Base-by-base conservation (phyloP, 2,888 invertebrate species). In the Pecten maximus region DNA sequence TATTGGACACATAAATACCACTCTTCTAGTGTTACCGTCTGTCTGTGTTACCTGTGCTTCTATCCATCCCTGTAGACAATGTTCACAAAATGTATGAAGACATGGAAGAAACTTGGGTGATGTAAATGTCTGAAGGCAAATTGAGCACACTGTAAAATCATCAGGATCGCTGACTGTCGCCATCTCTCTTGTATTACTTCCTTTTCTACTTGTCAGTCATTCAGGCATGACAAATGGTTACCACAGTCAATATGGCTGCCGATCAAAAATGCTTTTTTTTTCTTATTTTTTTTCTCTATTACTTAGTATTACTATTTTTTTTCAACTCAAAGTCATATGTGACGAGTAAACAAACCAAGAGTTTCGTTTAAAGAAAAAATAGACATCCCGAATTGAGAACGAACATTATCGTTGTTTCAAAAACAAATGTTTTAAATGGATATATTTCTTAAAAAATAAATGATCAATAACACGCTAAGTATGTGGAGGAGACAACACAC, bases 21-120 rank as follows among this genome's bases (percentile, higher is more conserved):
- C 35, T 6, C 35, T 28, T 74, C 15, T 6, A 3, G 23, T 28
- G 35, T 74, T 35, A 28, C 28, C 10, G 28, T 35, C 28, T 35
- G 35, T 6, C 28, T 35, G 10, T 8, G 35, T 35, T 8, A 74
- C 35, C 15, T 74, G 74, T 3, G 28, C 2, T 74, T 74, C 74
- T 74, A 74, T 35, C 74, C 74, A 74, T 0, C 74, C 35, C 35
- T 74, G 74, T 12, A 74, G 74, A 74, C 74, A 74, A 28, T 12
- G 74, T 74, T 74, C 74, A 74, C 74, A 74, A 12, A 74, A 74
- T 2, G 74, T 74, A 74, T 74, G 74, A 35, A 74, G 74, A 74
- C 74, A 74, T 35, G 74, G 74, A 35, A 74, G 35, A 74, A 35
- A 74, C 35, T 74, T 74, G 35, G 74, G 74, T 74, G 2, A 0